Evolutionary conservation across 2,888 invertebrate genomes (phyloP).

Genomic region (Eulithis prunata): DNA sequence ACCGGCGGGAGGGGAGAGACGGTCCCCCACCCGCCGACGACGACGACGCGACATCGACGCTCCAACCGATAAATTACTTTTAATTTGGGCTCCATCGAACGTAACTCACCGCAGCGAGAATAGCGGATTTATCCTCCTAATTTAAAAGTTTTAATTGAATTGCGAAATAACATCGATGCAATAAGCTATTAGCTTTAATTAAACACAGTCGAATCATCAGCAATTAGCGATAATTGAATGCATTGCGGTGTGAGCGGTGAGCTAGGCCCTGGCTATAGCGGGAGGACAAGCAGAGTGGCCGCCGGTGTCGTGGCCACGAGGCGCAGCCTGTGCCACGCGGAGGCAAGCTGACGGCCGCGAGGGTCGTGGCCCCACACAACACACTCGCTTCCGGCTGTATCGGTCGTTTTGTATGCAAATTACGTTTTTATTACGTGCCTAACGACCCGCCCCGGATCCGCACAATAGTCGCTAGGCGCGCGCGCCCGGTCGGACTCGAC

Average conservation of each 20-base stretch:
- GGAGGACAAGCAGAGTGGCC: too few species aligned
- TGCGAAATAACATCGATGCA: slow-evolving; percentile 34
- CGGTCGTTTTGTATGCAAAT: slow-evolving; percentile 43
- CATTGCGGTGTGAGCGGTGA: slow-evolving; percentile 14
- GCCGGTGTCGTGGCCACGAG: background rate
- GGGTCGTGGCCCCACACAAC: slow-evolving; percentile 18
- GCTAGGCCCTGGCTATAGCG: slow-evolving; percentile 2
- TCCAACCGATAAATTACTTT: slow-evolving; percentile 18
- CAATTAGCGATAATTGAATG: slow-evolving; percentile 48
- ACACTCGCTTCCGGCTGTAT: slow-evolving; percentile 37
- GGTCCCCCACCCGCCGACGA: slow-evolving; percentile 4
- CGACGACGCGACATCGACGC: background rate
- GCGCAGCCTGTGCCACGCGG: background rate
- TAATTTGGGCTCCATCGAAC: slow-evolving; percentile 13
- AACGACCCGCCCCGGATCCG: slow-evolving; percentile 33
- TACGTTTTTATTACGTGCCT: slow-evolving; percentile 39
- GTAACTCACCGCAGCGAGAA: slow-evolving; percentile 14
- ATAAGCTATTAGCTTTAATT: slow-evolving; percentile 45
- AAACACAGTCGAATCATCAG: slow-evolving; percentile 46
- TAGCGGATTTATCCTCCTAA: slow-evolving; percentile 22
- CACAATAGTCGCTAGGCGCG: slow-evolving; percentile 29
- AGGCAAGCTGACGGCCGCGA: background rate
- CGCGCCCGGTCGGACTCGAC: slow-evolving; percentile 19
- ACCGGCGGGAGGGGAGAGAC: slow-evolving; percentile 6
- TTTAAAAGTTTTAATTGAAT: slow-evolving; percentile 41